Conservation (phyloP, 2,797 vertebrate species). For the Dendrocincla tyrannina region DNA sequence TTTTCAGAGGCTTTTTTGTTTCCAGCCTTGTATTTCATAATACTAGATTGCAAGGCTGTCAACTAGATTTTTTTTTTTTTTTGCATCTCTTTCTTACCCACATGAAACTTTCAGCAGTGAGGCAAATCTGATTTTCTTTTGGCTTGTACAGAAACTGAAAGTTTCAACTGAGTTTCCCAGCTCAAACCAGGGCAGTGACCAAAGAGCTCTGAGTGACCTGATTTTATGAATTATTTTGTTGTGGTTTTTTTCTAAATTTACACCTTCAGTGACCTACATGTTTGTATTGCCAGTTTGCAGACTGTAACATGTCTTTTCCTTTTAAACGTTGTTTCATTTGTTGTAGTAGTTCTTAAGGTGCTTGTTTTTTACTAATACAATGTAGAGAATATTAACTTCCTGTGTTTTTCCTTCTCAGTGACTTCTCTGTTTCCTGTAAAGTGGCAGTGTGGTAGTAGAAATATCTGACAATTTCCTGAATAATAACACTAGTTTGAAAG, state of each 20-base stretch:
- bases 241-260: not conserved
- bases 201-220: not conserved
- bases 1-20: not conserved
- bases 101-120: not conserved
- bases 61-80: not conserved
- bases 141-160: not conserved
- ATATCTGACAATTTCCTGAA: slow-evolving; percentile 50
- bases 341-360: not conserved
- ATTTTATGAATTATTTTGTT: not conserved
- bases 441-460: slow-evolving; percentile 26
- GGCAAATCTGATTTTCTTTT: not conserved
- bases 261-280: not conserved
- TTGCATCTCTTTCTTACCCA: not conserved
- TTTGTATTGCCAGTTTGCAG: not conserved
- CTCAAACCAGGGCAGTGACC: not conserved
- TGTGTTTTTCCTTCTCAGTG: slow-evolving; percentile 45
- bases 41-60: not conserved
- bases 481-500: slow-evolving; percentile 29
- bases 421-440: slow-evolving; percentile 62
- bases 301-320: not conserved
- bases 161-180: not conserved
- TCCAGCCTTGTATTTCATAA: not conserved
- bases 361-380: slow-evolving; percentile 23
- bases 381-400: slow-evolving; percentile 50
- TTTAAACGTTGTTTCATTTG: not conserved